Evolutionary conservation across 2,888 invertebrate species (phyloP).

Genomic region (Argynnis bischoffii): DNA sequence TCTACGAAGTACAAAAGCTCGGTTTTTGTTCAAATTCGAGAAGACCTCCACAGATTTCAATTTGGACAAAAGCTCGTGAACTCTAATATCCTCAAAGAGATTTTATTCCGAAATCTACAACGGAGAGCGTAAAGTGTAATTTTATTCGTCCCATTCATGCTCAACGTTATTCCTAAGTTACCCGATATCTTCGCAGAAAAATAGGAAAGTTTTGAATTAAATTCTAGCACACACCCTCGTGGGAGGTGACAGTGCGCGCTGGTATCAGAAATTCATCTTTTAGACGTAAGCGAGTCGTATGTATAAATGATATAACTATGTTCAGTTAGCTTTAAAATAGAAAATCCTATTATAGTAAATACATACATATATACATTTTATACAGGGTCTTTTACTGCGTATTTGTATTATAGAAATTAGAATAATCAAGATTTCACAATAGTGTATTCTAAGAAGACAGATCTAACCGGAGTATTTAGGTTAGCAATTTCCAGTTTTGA

Average conservation of each 20-base stretch:
- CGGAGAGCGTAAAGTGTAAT: conserved; percentile 28
- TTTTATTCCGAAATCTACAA: conserved; percentile 28
- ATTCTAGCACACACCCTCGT: conserved; percentile 49
- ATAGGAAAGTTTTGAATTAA: conserved; percentile 63
- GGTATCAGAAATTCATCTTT: conserved; percentile 50
- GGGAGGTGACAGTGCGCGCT: conserved; percentile 14
- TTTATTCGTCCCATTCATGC: conserved; percentile 33
- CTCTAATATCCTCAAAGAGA: conserved; percentile 35
- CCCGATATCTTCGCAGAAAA: conserved; percentile 46
- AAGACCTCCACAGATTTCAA: conserved; percentile 32
- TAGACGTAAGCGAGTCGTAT: conserved; percentile 41
- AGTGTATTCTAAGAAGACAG: too few relatives aligned
- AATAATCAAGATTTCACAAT: too few relatives aligned
- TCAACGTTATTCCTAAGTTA: conserved; percentile 33
- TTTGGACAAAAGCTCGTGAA: conserved; percentile 31
- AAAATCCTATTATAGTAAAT: not conserved
- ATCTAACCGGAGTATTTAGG: too few relatives aligned
- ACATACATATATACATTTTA: too few relatives aligned
- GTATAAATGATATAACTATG: not conserved
- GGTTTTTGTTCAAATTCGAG: conserved; percentile 20
- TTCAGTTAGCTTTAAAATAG: conserved; percentile 2
- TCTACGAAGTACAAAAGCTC: not conserved
- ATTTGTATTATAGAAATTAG: too few relatives aligned
- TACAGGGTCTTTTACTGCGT: too few relatives aligned
- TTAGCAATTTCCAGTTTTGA: too few relatives aligned